Evolutionary conservation across 2,113 vertebrate species (phyloP).

Genomic region (Pica pica): DNA sequence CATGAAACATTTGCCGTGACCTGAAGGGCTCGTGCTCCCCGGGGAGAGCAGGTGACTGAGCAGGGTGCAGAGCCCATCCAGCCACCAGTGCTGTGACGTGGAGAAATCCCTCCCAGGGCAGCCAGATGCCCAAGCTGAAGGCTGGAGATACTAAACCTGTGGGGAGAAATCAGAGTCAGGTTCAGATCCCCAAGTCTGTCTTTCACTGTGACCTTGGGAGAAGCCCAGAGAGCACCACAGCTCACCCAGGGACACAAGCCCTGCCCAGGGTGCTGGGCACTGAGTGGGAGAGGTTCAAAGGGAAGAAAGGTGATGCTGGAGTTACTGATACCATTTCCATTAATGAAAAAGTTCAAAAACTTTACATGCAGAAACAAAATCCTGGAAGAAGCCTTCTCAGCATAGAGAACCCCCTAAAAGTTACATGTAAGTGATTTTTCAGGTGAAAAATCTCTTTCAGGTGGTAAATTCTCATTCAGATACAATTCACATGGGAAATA

Average conservation of each 20-base stretch:
- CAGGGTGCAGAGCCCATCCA: background rate
- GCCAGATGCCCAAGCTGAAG: fast-evolving
- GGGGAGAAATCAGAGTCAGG: fast-evolving
- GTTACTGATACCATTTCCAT: background rate
- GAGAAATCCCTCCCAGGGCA: background rate
- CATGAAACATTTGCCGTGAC: background rate
- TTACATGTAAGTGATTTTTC: background rate
- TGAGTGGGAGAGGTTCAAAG: background rate
- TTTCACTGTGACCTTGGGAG: background rate
- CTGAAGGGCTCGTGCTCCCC: background rate
- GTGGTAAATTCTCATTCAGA: background rate
- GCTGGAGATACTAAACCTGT: background rate
- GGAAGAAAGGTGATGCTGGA: background rate
- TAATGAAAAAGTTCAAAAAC: background rate
- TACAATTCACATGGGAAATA: background rate
- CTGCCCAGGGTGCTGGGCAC: fast-evolving
- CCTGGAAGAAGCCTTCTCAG: background rate
- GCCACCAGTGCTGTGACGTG: fast-evolving
- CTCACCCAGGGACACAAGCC: background rate
- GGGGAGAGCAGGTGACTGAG: fast-evolving
- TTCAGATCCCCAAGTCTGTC: background rate
- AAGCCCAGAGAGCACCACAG: background rate
- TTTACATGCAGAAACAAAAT: background rate
- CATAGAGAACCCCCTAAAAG: background rate
- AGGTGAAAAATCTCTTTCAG: background rate